Conservation (phyloP, 1,140 invertebrate species). For the Antheraea pernyi region DNA sequence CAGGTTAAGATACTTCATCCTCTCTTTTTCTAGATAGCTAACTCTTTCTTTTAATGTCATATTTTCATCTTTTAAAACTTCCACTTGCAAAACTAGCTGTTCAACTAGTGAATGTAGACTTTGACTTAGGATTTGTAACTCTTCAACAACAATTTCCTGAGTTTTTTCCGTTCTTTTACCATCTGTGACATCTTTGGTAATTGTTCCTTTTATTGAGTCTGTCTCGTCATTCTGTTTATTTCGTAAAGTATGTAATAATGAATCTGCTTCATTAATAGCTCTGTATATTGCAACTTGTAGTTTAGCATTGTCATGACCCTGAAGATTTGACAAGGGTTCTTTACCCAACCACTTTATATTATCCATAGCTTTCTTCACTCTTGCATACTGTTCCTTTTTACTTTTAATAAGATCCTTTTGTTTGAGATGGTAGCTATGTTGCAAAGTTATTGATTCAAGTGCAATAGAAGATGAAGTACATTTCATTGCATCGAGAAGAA, state of each 20-base stretch:
- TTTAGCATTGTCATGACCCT: conserved; percentile 65
- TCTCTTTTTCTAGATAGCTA: conserved; percentile 75
- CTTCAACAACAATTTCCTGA: conserved; percentile 81
- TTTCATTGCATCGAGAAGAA: conserved; percentile 80
- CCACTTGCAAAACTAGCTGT: conserved; percentile 80
- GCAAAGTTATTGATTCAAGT: conserved; percentile 81
- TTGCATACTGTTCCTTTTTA: conserved; percentile 81
- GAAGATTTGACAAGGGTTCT: conserved; percentile 52
- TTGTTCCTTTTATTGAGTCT: conserved; percentile 35
- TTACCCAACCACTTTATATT: conserved; percentile 71
- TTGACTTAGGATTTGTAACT: conserved; percentile 80
- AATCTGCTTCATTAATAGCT: conserved; percentile 83
- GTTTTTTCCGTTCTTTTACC: conserved; percentile 80
- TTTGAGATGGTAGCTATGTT: conserved; percentile 82
- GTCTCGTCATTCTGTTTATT: conserved; percentile 40
- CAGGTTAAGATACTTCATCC: conserved; percentile 58
- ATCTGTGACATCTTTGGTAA: conserved; percentile 45
- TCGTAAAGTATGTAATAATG: conserved; percentile 74
- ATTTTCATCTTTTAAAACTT: conserved; percentile 81
- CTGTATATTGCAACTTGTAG: conserved; percentile 80
- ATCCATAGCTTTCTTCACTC: conserved; percentile 80
- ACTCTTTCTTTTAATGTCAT: conserved; percentile 76
- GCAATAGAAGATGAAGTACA: conserved; percentile 74
- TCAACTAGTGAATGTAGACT: conserved; percentile 80
- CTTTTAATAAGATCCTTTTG: conserved; percentile 78